Evolutionary conservation across 1,140 invertebrate genomes (phyloP), one percentile per base, ranked within the genome.

Genomic region (Rhyzopertha dominica): DNA sequence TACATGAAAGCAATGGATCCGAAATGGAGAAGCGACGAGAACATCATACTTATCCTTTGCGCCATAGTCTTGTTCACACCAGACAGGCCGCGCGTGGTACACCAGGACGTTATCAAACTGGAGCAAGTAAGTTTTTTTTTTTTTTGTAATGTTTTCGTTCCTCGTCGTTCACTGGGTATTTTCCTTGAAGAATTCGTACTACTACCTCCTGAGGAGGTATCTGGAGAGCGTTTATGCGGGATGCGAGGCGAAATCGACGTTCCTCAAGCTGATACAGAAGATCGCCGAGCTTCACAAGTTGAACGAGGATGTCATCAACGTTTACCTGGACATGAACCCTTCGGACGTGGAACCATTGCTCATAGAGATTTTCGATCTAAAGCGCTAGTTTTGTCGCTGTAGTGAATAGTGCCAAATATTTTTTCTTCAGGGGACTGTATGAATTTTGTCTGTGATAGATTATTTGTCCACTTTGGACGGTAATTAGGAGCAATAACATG

Each of bases 281-380:
- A 84, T 95, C 53, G 78, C 84, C 20, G 89, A 95, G 63, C 74
- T 95, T 8, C 83, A 89, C 54, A 79, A 80, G 61, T 71, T 95
- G 22, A 89, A 90, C 47, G 88, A 92, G 38, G 85, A 88, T 48
- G 82, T 94, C 32, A 85, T 93, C 5, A 81, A 81, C 18, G 86
- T 94, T 17, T 91, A 92, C 66, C 71, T 94, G 18, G 87, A 94
- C 65, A 85, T 93, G 1, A 90, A 95, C 73, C 90, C 91, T 34
- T 79, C 80, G 35, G 78, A 87, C 60, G 85, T 95, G 31, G 90
- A 94, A 56, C 93, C 92, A 3, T 70, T 96, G 18, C 73, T 96
- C 14, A 85, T 94, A 56, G 92, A 95, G 75, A 90, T 95, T 66
- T 90, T 95, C 58, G 90, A 95, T 69, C 75, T 94, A 37, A 92